Percentiles rank a stretch among this genome's conserved stretches.
Evolutionary conservation across 1,140 invertebrate genomes (phyloP).

Genomic region (Chlorops oryzae): DNA sequence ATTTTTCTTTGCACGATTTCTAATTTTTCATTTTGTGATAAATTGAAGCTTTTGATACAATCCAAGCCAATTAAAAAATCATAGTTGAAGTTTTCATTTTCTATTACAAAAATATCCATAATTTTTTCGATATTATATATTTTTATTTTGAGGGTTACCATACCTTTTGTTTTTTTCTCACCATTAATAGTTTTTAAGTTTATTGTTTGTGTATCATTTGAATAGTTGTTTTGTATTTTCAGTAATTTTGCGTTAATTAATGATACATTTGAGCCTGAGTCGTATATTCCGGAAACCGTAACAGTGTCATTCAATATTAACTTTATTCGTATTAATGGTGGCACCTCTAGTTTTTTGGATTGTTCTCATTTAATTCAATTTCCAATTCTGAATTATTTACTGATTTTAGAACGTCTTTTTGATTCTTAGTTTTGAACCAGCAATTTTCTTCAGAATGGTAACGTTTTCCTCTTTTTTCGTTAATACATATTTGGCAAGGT

Average conservation of each 20-base stretch:
- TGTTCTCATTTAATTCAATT: not conserved
- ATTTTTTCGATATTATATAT: slow-evolving; percentile 13
- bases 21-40: slow-evolving; percentile 19
- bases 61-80: slow-evolving; percentile 4
- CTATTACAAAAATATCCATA: not conserved
- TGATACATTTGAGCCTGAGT: not conserved
- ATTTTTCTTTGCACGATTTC: not conserved
- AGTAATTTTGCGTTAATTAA: not conserved
- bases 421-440: not conserved
- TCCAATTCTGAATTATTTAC: not conserved
- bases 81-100: not conserved
- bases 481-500: not conserved
- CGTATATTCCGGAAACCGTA: not conserved
- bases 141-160: not conserved
- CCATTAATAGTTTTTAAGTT: not conserved
- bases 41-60: slow-evolving; percentile 13
- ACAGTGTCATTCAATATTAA: not conserved
- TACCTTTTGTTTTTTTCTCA: not conserved
- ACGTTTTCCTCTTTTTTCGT: not conserved
- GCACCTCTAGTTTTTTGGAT: not conserved
- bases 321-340: not conserved
- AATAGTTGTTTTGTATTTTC: not conserved
- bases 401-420: not conserved
- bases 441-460: not conserved
- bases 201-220: not conserved